Conservation (phyloP, 1,140 invertebrate genomes). For the Polypedilum vanderplanki region DNA sequence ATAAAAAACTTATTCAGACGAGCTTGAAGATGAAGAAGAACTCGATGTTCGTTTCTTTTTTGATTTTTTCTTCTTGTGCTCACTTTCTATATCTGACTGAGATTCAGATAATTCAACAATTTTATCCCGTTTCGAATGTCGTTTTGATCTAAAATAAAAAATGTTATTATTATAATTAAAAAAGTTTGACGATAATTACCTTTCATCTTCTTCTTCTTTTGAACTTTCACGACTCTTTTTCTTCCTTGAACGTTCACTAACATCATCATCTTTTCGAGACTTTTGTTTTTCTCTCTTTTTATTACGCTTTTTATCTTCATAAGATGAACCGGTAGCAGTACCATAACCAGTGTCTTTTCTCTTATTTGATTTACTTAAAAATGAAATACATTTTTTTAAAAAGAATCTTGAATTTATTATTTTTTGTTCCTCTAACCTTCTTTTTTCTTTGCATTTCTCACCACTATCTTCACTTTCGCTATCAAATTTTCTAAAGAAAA, state of each 20-base stretch:
- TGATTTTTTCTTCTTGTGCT: background rate
- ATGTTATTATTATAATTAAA: background rate
- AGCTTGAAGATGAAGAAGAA: background rate
- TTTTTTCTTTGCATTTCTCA: background rate
- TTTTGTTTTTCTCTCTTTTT: background rate
- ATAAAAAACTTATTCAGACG: background rate
- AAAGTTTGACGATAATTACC: background rate
- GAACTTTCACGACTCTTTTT: background rate
- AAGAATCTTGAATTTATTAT: background rate
- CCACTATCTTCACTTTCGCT: background rate
- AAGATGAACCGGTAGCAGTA: background rate
- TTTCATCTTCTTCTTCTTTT: background rate
- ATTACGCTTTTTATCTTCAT: background rate
- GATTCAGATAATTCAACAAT: slow-evolving; percentile 24
- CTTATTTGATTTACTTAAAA: background rate
- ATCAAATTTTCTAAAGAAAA: background rate
- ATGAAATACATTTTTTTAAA: background rate
- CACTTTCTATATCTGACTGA: background rate
- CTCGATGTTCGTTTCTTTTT: background rate
- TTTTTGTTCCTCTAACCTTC: background rate
- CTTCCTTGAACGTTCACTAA: background rate
- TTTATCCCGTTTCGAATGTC: slow-evolving; percentile 31
- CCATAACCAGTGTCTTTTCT: slow-evolving; percentile 11
- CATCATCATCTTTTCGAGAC: background rate
- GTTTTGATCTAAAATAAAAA: slow-evolving; percentile 17